These are phyloP conservation scores for Argya squamiceps DNA, from an alignment of 2,797 vertebrate genomes.

Conservation along the genomic window DNA sequence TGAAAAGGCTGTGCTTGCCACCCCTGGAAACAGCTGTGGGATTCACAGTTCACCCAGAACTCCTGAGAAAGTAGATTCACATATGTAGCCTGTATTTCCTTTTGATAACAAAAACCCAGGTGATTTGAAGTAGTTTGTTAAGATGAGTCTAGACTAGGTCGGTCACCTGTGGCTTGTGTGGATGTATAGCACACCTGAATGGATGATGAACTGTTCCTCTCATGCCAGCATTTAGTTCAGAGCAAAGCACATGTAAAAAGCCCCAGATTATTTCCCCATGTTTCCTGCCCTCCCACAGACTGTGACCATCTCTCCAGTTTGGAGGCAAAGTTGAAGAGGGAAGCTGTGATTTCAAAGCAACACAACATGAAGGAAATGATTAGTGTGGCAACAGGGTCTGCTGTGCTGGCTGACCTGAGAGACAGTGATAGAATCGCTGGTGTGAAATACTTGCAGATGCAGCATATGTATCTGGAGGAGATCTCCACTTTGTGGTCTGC, in stretches of 20 bases:
- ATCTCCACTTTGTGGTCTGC: background rate
- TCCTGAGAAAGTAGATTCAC: background rate
- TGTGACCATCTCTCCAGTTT: background rate
- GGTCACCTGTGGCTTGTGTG: background rate
- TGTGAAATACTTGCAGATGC: background rate
- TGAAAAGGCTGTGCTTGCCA: background rate
- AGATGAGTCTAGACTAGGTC: background rate
- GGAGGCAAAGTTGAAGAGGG: background rate
- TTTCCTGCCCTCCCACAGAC: background rate
- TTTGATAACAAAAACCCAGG: background rate
- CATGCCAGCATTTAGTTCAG: background rate
- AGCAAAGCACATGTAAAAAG: background rate
- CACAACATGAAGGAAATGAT: background rate
- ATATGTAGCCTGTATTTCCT: background rate
- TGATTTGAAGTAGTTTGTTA: background rate
- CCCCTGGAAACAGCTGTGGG: background rate
- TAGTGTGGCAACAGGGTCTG: background rate
- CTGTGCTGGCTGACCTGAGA: background rate
- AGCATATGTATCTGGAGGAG: accelerated
- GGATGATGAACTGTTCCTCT: background rate
- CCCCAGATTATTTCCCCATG: background rate
- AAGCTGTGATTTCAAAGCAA: conserved; percentile 1
- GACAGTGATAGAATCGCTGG: accelerated
- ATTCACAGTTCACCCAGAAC: background rate
- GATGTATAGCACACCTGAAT: background rate